Percentiles rank a stretch among this genome's conserved stretches.
These are phyloP conservation scores for Aphyosemion australe DNA, from an alignment of 2,113 vertebrate species.

Conservation along the genomic window DNA sequence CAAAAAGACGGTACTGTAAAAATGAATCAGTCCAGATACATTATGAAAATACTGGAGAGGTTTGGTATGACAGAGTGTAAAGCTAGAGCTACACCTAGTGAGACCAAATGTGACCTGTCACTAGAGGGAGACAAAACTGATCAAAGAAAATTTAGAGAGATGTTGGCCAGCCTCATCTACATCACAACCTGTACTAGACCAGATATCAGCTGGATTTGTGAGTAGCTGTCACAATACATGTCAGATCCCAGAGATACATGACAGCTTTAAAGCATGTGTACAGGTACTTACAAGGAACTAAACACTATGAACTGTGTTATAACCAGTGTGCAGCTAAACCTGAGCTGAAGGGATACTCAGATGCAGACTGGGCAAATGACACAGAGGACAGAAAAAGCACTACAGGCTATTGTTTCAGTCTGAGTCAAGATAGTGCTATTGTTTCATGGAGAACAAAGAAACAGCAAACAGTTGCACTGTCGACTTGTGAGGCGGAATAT, in stretches of 20 bases:
- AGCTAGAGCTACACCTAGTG: not conserved
- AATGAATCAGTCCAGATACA: constrained; percentile 6
- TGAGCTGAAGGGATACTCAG: not conserved
- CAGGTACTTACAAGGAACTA: not conserved
- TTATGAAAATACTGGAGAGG: not conserved
- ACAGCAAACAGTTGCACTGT: not conserved
- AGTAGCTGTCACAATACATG: not conserved
- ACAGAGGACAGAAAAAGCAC: not conserved
- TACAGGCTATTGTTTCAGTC: not conserved
- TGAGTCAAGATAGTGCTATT: not conserved
- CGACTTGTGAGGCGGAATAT: too few relatives aligned
- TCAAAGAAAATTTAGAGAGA: not conserved
- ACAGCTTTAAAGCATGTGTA: not conserved
- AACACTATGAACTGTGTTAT: not conserved
- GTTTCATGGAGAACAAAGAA: constrained; percentile 3
- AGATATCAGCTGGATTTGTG: constrained; percentile 3
- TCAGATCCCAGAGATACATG: not conserved
- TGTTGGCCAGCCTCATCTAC: not conserved
- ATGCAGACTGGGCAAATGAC: not conserved
- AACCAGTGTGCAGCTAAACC: not conserved
- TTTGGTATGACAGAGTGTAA: not conserved
- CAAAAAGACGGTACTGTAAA: not conserved
- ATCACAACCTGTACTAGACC: not conserved
- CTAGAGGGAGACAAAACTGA: not conserved
- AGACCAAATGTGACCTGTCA: not conserved